A percentile compares a stretch with the other conserved stretches of the same genome.
phyloP scores from a whole-genome alignment of 2,113 vertebrate genomes.

The Aldabrachelys gigantea region DNA sequence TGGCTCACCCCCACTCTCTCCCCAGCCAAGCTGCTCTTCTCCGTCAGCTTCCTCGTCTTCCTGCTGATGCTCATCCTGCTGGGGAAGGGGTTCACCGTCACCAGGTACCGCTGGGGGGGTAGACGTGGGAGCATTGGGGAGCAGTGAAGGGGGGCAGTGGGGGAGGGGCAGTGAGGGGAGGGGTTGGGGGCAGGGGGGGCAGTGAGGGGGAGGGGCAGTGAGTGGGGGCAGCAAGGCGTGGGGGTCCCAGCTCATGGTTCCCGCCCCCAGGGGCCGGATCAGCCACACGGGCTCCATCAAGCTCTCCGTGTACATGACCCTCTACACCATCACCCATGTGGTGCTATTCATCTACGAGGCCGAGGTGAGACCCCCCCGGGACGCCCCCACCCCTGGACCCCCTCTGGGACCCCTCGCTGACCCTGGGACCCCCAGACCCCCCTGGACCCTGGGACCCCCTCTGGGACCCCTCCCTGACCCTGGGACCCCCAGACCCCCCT shows the following conservation, averaged over 20 bases:
- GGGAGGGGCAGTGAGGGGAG: neutral
- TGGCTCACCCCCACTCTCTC: neutral
- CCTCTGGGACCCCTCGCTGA: neutral
- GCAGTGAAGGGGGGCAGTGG: neutral
- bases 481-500: neutral
- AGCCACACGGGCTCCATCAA: constrained; percentile 93
- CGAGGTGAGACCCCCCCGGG: constrained; percentile 76
- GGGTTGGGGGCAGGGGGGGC: neutral
- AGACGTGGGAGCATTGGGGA: neutral
- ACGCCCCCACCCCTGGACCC: neutral
- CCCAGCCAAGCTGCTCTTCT: constrained; percentile 93
- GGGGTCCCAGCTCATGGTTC: neutral
- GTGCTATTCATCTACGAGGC: constrained; percentile 94
- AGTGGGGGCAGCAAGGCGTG: neutral
- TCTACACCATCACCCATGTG: constrained; percentile 92
- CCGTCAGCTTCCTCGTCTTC: constrained; percentile 93
- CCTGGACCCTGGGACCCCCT: no score
- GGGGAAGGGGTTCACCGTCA: constrained; percentile 95
- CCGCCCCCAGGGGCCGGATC: constrained; percentile 86
- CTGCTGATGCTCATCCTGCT: constrained; percentile 92
- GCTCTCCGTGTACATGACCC: constrained; percentile 93
- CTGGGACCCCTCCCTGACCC: neutral
- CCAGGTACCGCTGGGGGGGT: constrained; percentile 77
- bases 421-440: neutral
- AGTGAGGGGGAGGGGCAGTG: neutral